phyloP scores from a whole-genome alignment of 1,140 invertebrate species.

The Heliconius himera region DNA sequence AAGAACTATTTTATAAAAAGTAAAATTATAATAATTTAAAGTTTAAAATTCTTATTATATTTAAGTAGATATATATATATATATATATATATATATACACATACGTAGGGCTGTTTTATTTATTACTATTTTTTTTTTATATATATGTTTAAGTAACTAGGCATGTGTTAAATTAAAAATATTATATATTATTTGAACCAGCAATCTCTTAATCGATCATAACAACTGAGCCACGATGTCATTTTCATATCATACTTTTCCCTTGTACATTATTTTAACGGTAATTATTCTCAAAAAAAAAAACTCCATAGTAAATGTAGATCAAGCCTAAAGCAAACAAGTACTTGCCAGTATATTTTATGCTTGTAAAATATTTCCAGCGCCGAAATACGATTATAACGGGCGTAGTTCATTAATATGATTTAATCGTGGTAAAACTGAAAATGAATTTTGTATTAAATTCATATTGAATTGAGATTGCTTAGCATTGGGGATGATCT shows the following conservation, averaged over 20 bases:
- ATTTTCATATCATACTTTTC: background rate
- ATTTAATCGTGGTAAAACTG: conserved; percentile 16
- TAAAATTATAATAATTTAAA: too few relatives aligned
- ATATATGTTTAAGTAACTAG: too few relatives aligned
- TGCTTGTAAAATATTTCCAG: conserved; percentile 51
- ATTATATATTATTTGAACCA: background rate
- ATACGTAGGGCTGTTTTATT: too few relatives aligned
- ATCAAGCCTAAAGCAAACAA: conserved; percentile 38
- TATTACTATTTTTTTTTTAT: too few relatives aligned
- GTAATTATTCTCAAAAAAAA: background rate
- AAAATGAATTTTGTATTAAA: conserved; percentile 8
- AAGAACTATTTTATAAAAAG: too few relatives aligned
- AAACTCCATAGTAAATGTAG: background rate
- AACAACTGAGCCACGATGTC: background rate
- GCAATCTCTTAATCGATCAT: background rate
- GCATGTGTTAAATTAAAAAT: background rate
- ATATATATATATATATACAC: too few relatives aligned
- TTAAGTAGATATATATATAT: too few relatives aligned
- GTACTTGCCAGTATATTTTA: conserved; percentile 55
- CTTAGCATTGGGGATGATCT: background rate
- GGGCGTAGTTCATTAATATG: conserved; percentile 25
- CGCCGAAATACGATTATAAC: conserved; percentile 37
- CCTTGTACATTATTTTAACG: background rate
- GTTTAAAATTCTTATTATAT: too few relatives aligned
- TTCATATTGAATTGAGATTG: conserved; percentile 5